Base-by-base conservation (phyloP, 1,140 invertebrate genomes). In the Zaprionus vittiger region DNA sequence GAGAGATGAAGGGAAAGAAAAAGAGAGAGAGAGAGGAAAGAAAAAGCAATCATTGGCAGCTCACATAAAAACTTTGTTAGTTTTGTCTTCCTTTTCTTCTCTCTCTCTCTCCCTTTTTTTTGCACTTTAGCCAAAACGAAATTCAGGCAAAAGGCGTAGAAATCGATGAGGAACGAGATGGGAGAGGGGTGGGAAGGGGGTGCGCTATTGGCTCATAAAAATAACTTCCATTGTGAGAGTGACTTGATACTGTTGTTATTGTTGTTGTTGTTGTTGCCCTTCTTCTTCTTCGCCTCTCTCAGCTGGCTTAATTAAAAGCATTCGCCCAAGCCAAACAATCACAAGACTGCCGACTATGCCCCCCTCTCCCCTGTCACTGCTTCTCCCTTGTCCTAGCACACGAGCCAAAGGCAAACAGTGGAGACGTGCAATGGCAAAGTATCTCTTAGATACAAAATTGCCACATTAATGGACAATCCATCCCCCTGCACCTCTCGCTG, bases 241-340 rank as follows among this genome's bases (percentile, higher is more conserved):
- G 52, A 20, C 26, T 61, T 57, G 26, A 22, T 60, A 37, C 49
- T 64, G 52, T 31, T 41, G 24, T 28, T 54, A 14, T 38, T 44
- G 37, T 38, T 17, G 63, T 52, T 47, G 63, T 52, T 47, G 69
- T 24, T 63, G 34, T 44, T 26, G 24, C 24, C 4, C 24, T 26
- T 63, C 37, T 70, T 38, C 49, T 75, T 38, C 49, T 31, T 65
- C 54, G 31, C 20, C 15, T 15, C 31, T 20, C 61, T 44, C 71
- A 41, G 44, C 49, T 37, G 68, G 80, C 80, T 87, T 86, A 86
- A 86, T 86, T 86, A 86, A 86, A 86, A 86, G 83, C 80, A 77
- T 80, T 74, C 54, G 34, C 77, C 77, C 83, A 59, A 73, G 83
- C 68, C 76, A 85, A 84, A 79, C 78, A 76, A 72, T 64, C 37